phyloP scores from a whole-genome alignment of 2,113 vertebrate genomes.

The Jacana jacana region DNA sequence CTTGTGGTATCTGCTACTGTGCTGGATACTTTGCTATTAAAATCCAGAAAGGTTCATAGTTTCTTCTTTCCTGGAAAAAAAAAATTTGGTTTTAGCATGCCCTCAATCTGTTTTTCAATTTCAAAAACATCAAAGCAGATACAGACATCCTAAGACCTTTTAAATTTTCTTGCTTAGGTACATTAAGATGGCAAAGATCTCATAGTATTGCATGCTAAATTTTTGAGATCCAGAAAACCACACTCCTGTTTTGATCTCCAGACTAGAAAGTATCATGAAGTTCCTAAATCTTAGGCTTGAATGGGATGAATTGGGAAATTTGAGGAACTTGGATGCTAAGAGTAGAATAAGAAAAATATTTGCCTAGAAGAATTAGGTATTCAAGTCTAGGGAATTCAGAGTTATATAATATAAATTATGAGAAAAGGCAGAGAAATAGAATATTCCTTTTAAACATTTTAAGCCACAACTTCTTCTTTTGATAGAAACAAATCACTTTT shows the following conservation, averaged over 20 bases:
- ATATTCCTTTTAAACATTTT: not conserved
- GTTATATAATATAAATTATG: not conserved
- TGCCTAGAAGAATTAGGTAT: not conserved
- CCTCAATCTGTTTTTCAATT: not conserved
- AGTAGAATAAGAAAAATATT: not conserved
- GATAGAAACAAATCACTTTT: not conserved
- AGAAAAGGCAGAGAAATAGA: constrained; percentile 5
- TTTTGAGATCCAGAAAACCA: not conserved
- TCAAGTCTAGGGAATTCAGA: not conserved
- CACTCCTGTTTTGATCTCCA: not conserved
- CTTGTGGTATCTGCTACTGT: not conserved
- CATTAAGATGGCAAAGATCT: not conserved
- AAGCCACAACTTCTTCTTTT: not conserved
- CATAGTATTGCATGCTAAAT: not conserved
- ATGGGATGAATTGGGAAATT: not conserved
- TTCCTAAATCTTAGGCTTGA: not conserved
- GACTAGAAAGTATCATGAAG: not conserved
- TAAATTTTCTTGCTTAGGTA: not conserved
- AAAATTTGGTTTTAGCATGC: not conserved
- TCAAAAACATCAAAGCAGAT: not conserved
- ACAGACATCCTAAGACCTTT: not conserved
- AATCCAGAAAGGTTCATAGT: not conserved
- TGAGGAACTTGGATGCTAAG: not conserved
- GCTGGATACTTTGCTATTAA: not conserved
- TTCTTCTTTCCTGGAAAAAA: not conserved